Evolutionary conservation across 2,113 vertebrate species (phyloP).

Genomic region (Thryonomys swinderianus): DNA sequence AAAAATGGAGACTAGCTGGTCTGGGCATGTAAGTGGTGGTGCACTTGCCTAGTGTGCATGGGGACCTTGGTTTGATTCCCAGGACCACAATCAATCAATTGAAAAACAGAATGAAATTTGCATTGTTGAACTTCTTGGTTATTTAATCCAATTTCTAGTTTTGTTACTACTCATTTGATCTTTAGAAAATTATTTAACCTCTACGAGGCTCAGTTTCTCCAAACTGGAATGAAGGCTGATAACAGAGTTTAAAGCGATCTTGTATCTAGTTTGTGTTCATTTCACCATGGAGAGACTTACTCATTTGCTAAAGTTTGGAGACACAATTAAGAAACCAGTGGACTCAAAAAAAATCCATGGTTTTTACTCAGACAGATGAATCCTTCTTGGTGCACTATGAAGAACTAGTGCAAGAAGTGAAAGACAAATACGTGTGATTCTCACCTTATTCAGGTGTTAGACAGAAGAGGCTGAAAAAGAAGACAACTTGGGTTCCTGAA

Average conservation of each 20-base stretch:
- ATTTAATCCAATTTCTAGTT: background rate
- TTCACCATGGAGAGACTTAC: background rate
- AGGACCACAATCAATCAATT: background rate
- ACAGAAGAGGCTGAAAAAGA: background rate
- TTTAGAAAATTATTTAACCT: background rate
- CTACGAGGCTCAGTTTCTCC: background rate
- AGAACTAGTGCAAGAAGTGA: background rate
- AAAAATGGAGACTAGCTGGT: background rate
- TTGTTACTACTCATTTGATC: background rate
- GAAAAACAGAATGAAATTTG: background rate
- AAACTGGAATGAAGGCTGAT: background rate
- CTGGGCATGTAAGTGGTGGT: background rate
- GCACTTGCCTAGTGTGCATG: background rate
- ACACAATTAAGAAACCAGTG: conserved; percentile 2
- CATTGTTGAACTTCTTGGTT: background rate
- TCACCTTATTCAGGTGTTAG: background rate
- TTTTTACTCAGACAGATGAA: background rate
- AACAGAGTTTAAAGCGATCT: background rate
- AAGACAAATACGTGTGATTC: background rate
- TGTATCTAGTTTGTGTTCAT: background rate
- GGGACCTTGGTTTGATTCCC: background rate
- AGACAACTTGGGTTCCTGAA: background rate
- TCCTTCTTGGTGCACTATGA: background rate
- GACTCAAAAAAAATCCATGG: background rate
- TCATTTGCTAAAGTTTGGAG: conserved; percentile 26